A percentile compares a stretch with the other conserved stretches of the same genome.
These are phyloP conservation scores for Microctenopoma stevenorrisi DNA, from an alignment of 2,797 vertebrate genomes.

Conservation along the genomic window DNA sequence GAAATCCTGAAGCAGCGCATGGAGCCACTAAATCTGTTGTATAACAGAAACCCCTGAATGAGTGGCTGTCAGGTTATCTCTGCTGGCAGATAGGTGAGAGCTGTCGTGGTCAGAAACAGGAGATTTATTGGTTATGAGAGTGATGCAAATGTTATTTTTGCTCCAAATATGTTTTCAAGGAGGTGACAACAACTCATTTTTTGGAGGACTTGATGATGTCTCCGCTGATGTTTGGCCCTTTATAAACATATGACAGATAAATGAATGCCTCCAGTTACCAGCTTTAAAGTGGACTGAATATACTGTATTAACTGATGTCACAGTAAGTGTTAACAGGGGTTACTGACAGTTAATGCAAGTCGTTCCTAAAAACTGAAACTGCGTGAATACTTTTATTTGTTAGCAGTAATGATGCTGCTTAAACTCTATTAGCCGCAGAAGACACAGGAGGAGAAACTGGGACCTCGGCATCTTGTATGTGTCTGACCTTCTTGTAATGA, in stretches of 20 bases:
- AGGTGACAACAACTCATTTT: no score
- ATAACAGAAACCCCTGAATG: background rate
- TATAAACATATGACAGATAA: slow-evolving; percentile 49
- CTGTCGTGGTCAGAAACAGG: background rate
- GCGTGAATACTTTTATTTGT: background rate
- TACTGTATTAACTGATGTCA: slow-evolving; percentile 10
- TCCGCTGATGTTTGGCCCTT: slow-evolving; percentile 27
- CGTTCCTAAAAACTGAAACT: background rate
- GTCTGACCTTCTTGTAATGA: slow-evolving; percentile 46
- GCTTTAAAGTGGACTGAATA: slow-evolving; percentile 20
- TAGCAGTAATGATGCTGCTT: slow-evolving; percentile 22
- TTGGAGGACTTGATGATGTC: background rate
- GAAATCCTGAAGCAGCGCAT: slow-evolving; percentile 10
- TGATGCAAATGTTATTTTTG: background rate
- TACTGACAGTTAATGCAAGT: background rate
- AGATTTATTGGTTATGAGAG: slow-evolving; percentile 9
- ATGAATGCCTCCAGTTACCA: slow-evolving; percentile 36
- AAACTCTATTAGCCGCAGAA: slow-evolving; percentile 14
- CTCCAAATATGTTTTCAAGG: background rate
- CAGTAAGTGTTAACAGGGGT: background rate
- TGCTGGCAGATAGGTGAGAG: background rate
- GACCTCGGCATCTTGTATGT: slow-evolving; percentile 8
- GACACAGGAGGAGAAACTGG: background rate
- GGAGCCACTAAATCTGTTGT: background rate
- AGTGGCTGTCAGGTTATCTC: slow-evolving; percentile 29